These are phyloP conservation scores for Bovichtus diacanthus DNA, from an alignment of 2,797 vertebrate species.

Conservation along the genomic window DNA sequence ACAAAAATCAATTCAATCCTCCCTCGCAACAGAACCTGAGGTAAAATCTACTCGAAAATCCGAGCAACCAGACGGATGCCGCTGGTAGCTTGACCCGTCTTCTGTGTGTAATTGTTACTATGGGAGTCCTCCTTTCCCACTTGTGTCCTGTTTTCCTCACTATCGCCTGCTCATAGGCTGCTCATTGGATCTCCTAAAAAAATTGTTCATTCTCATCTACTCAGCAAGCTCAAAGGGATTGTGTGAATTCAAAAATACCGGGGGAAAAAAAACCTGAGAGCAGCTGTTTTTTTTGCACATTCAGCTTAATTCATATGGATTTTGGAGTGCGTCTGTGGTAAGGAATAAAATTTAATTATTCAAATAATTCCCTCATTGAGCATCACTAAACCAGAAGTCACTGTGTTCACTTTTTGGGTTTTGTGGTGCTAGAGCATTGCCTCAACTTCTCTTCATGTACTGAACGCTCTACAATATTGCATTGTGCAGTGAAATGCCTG, in stretches of 20 bases:
- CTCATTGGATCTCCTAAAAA: slow-evolving; percentile 12
- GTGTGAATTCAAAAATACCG: slow-evolving; percentile 32
- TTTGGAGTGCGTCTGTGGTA: slow-evolving; percentile 21
- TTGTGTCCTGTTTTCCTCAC: slow-evolving; percentile 14
- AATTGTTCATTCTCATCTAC: slow-evolving; percentile 20
- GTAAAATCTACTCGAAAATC: slow-evolving; percentile 11
- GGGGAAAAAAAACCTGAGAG: not conserved
- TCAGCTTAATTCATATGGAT: slow-evolving; percentile 35
- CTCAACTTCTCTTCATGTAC: slow-evolving; percentile 36
- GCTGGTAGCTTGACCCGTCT: slow-evolving; percentile 2
- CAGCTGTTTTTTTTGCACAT: slow-evolving; percentile 19
- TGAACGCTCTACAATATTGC: slow-evolving; percentile 63
- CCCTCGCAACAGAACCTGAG: slow-evolving; percentile 16
- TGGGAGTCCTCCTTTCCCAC: not conserved
- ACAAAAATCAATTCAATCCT: slow-evolving; percentile 5
- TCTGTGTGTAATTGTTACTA: slow-evolving; percentile 18
- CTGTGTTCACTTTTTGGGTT: slow-evolving; percentile 43
- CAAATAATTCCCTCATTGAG: slow-evolving; percentile 44
- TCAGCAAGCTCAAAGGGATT: slow-evolving; percentile 11
- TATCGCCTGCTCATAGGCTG: not conserved
- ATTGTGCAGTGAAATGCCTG: slow-evolving; percentile 68
- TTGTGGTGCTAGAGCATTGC: not conserved
- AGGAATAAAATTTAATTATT: slow-evolving; percentile 53
- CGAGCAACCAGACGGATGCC: slow-evolving; percentile 7
- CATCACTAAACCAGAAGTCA: slow-evolving; percentile 39